phyloP scores from a whole-genome alignment of 2,888 invertebrate species.

The Steromphala cineraria region DNA sequence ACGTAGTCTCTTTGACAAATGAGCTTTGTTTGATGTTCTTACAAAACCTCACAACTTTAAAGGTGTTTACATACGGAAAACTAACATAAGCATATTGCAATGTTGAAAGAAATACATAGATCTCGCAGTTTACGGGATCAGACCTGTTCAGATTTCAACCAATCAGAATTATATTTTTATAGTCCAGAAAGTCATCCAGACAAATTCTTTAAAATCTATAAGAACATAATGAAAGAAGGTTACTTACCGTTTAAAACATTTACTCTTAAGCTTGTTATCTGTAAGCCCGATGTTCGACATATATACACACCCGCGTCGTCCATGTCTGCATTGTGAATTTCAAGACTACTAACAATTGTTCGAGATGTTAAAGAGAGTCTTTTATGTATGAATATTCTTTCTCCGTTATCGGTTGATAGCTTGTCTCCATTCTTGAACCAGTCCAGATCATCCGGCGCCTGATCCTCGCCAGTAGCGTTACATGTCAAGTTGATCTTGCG shows the following conservation, averaged over 20 bases:
- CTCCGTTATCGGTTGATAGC: conserved; percentile 35
- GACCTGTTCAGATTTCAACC: too few species aligned
- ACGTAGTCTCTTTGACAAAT: too few species aligned
- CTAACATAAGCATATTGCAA: too few species aligned
- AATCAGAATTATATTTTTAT: too few species aligned
- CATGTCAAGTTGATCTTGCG: conserved; percentile 43
- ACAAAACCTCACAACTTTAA: too few species aligned
- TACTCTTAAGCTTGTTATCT: conserved; percentile 53
- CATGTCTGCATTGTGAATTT: conserved; percentile 50
- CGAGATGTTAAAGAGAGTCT: conserved; percentile 46
- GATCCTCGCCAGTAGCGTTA: conserved; percentile 49
- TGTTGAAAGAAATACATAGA: too few species aligned
- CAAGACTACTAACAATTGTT: conserved; percentile 55
- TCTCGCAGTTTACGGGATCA: too few species aligned
- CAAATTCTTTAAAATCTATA: not conserved
- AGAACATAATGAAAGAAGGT: conserved; percentile 27
- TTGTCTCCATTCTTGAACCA: conserved; percentile 55
- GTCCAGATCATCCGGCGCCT: conserved; percentile 49
- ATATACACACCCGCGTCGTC: conserved; percentile 57
- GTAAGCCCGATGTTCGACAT: conserved; percentile 52
- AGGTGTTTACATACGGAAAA: too few species aligned
- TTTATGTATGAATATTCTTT: conserved; percentile 45
- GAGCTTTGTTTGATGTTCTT: too few species aligned
- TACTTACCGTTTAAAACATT: conserved; percentile 63
- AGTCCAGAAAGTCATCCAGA: too few species aligned